Conservation (phyloP, 2,113 vertebrate species). For the Salvelinus sp. region DNA sequence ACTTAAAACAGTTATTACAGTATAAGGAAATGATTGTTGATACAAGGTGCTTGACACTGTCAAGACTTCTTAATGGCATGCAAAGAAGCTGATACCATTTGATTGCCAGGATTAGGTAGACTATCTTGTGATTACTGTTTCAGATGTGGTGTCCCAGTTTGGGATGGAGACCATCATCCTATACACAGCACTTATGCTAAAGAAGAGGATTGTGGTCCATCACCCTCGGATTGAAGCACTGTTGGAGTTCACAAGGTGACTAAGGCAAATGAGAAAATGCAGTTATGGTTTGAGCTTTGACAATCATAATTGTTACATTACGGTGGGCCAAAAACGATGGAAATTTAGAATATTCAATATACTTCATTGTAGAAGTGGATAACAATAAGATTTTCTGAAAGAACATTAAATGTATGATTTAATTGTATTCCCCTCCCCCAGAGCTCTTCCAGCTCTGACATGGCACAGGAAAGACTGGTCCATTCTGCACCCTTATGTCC, state of each 20-base stretch:
- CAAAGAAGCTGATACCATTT: background rate
- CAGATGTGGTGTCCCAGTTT: conserved; percentile 93
- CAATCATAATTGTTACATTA: too few species aligned
- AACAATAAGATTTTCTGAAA: too few species aligned
- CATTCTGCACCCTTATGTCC: conserved; percentile 87
- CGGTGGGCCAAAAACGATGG: too few species aligned
- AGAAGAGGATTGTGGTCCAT: conserved; percentile 88
- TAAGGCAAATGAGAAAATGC: background rate
- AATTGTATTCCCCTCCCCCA: conserved; percentile 43
- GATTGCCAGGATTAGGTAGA: background rate
- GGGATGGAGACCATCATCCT: conserved; percentile 94
- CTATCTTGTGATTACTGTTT: background rate
- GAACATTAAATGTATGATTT: background rate
- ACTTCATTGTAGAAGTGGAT: background rate
- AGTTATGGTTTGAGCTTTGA: background rate
- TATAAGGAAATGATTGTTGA: background rate
- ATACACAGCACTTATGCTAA: conserved; percentile 94
- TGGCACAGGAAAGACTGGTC: conserved; percentile 98
- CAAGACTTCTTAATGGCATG: too few species aligned
- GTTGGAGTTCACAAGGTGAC: conserved; percentile 90
- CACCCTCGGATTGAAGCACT: conserved; percentile 90
- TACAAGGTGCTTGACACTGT: background rate
- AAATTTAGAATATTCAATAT: too few species aligned
- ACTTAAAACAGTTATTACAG: too few species aligned
- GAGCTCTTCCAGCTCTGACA: conserved; percentile 86